Base-by-base conservation (phyloP, 2,888 invertebrate species). In the Aricia artaxerxes region DNA sequence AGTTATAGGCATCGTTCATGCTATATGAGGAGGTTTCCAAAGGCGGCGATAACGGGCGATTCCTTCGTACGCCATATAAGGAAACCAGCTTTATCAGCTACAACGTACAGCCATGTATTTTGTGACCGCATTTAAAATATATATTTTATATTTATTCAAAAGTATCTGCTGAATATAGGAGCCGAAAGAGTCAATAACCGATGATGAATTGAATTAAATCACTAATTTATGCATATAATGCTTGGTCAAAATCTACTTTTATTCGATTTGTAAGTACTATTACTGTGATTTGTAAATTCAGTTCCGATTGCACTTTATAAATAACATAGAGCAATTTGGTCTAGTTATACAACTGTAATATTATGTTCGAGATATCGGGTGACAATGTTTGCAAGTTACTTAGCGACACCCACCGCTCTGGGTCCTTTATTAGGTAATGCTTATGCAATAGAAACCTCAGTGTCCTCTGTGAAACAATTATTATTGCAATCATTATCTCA, bases 1-100 rank as follows among this genome's bases (percentile, higher is more conserved):
- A 83, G 82, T 83, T 84, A 85, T 84, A 57, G 16, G 57, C 57
- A 16, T 57, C 16, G 83, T 82, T 76, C 79, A 80, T 80, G 79
- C 83, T 83, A 80, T 85, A 85, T 82, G 81, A 76, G 83, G 78
- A 81, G 64, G 75, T 80, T 77, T 80, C 84, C 88, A 79, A 87
- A 89, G 82, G 89, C 84, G 91, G 91, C 83, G 84, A 86, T 89
- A 90, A 88, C 88, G 87, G 86, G 84, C 85, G 84, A 84, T 87
- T 87, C 85, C 86, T 84, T 86, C 76, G 76, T 11, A 31, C 53
- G 5, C 92, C 91, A 83, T 90, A 88, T 89, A 85, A 83, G 89
- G 91, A 86, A 90, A 89, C 87, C 87, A 82, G 90, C 83, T 82
- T 78, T 69, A 78, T 81, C 84, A 81, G 81, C 81, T 82, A 83